phyloP scores from a whole-genome alignment of 2,113 vertebrate genomes.

The Pseudopodoces humilis region DNA sequence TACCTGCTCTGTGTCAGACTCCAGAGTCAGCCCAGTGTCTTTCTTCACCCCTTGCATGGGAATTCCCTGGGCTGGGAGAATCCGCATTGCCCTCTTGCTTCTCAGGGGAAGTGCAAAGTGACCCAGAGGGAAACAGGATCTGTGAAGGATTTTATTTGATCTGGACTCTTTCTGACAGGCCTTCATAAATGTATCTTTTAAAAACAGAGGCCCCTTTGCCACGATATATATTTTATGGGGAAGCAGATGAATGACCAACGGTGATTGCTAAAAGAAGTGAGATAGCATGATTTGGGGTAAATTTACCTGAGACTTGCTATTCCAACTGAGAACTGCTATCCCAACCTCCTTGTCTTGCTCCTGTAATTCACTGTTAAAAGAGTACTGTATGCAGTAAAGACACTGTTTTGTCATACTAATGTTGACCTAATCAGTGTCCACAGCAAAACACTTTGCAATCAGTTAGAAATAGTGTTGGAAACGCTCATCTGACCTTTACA shows the following conservation, averaged over 20 bases:
- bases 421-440: neutral
- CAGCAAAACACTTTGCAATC: neutral
- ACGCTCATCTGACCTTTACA: neutral
- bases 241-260: neutral
- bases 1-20: neutral
- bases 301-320: neutral
- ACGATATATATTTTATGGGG: neutral
- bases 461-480: neutral
- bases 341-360: neutral
- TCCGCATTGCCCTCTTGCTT: neutral
- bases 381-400: neutral
- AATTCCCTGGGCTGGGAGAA: neutral
- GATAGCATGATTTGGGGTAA: neutral
- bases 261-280: neutral
- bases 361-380: neutral
- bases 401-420: neutral
- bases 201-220: neutral
- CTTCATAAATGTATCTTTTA: neutral
- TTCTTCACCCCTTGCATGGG: fast-evolving
- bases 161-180: neutral
- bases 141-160: neutral
- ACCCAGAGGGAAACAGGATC: neutral
- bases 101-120: neutral
- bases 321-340: neutral
- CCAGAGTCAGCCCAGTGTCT: neutral